Evolutionary conservation across 2,888 invertebrate genomes (phyloP).

Genomic region (Troides oblongomaculatus): DNA sequence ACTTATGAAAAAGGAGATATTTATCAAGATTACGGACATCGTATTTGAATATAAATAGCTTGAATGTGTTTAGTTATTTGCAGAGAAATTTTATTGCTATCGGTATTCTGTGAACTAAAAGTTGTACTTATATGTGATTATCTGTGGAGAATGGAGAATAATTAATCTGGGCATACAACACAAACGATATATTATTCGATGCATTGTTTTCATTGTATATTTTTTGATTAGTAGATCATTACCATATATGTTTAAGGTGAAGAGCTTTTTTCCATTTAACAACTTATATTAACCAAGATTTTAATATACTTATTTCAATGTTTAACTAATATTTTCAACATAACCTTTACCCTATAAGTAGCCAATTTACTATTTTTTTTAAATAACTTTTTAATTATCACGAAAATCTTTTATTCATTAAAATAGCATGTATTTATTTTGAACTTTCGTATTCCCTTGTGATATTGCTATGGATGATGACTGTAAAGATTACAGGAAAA

Average conservation of each 20-base stretch:
- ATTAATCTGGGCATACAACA: conserved; percentile 35
- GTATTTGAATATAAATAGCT: background rate
- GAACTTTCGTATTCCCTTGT: conserved; percentile 48
- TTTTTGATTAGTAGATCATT: conserved; percentile 36
- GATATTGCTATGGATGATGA: conserved; percentile 78
- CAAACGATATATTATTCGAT: conserved; percentile 39
- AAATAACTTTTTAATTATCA: conserved; percentile 32
- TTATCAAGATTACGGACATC: background rate
- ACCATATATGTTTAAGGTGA: conserved; percentile 31
- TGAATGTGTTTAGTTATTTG: background rate
- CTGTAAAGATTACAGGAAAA: conserved; percentile 79
- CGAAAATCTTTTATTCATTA: conserved; percentile 33
- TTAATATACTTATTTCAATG: conserved; percentile 34
- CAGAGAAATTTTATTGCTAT: background rate
- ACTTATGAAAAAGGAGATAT: background rate
- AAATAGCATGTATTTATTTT: conserved; percentile 48
- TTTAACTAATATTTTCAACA: conserved; percentile 49
- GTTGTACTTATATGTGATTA: background rate
- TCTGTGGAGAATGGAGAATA: conserved; percentile 11
- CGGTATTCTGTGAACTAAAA: background rate
- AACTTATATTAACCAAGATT: conserved; percentile 33
- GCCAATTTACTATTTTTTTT: conserved; percentile 33
- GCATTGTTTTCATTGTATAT: conserved; percentile 39
- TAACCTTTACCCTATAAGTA: conserved; percentile 56
- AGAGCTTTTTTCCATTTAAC: conserved; percentile 31